A percentile compares a stretch with the other conserved stretches of the same genome.
Evolutionary conservation across 2,797 vertebrate genomes (phyloP).

Genomic region (Sebastes matsubarae): DNA sequence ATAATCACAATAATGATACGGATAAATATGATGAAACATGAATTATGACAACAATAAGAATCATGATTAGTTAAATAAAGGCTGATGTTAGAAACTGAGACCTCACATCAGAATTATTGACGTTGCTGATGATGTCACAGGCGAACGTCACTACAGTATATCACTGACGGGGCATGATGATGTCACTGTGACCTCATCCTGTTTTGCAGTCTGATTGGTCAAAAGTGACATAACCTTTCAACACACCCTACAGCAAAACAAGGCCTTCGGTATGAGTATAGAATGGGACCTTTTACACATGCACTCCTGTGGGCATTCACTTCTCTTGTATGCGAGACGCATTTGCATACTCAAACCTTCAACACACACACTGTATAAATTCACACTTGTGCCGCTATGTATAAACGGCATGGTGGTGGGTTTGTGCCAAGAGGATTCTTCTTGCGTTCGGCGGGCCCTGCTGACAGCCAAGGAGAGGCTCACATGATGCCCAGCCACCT

Average conservation of each 20-base stretch:
- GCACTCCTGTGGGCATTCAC: background rate
- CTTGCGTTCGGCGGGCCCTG: constrained; percentile 12
- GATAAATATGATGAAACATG: background rate
- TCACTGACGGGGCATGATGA: constrained; percentile 13
- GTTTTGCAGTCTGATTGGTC: background rate
- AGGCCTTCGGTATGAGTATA: background rate
- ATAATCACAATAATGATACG: background rate
- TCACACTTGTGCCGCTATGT: background rate
- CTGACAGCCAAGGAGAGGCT: constrained; percentile 56
- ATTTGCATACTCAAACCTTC: background rate
- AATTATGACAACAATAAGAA: background rate
- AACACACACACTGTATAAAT: background rate
- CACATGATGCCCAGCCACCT: constrained; percentile 70
- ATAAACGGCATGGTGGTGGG: background rate
- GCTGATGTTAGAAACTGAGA: background rate
- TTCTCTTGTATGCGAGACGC: background rate
- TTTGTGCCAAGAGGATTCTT: constrained; percentile 41
- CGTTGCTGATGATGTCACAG: constrained; percentile 6
- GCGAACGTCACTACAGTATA: background rate
- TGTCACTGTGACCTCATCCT: constrained; percentile 32
- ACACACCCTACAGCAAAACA: background rate
- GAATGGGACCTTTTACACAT: background rate
- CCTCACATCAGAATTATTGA: background rate
- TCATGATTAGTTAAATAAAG: background rate
- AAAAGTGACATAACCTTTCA: constrained; percentile 3